Evolutionary conservation across 1,140 invertebrate genomes (phyloP), one percentile per base, ranked within the genome.

Genomic region (Tetranychus cinnabarinus): DNA sequence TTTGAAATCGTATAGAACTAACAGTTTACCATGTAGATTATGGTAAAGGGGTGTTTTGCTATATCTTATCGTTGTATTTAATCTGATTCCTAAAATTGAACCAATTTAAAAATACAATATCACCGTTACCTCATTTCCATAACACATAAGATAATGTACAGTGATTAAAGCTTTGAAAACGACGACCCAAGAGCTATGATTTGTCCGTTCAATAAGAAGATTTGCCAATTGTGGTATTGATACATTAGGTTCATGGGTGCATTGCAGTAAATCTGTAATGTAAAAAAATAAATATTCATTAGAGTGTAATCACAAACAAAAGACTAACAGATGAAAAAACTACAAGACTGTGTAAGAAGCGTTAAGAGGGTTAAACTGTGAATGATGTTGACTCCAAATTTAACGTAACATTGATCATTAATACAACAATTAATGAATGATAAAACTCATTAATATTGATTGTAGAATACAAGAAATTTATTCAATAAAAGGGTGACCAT

Each of bases 201-300:
- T 91, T 63, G 91, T 96, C 67, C 95, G 78, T 76, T 98, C 93
- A 70, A 99, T 90, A 65, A 98, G 80, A 66, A 97, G 78, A 79
- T 97, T 97, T 59, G 95, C 95, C 74, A 99, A 76, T 73, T 96
- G 90, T 69, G 95, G 95, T 76, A 99, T 97, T 56, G 92, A 97
- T 31, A 99, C 92, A 76, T 99, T 99, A 48, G 93, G 91, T 75
- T 98, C 95, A 74, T 97, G 95, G 70, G 95, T 98, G 77, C 93
- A 98, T 71, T 97, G 92, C 67, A 98, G 81, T 74, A 99, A 80
- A 83, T 97, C 93, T 98, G 82, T 50, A 23, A 52, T n/a, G 23
- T 8, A 10, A 52, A 15, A 50, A 50, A 50, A 50, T 31, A 50
- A 80, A 68, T 71, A 72, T 67, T 66, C 58, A 66, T 35, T 15